Percentiles rank a stretch among this genome's conserved stretches.
Evolutionary conservation across 1,140 invertebrate genomes (phyloP).

Genomic region (Armadillidium nasatum): DNA sequence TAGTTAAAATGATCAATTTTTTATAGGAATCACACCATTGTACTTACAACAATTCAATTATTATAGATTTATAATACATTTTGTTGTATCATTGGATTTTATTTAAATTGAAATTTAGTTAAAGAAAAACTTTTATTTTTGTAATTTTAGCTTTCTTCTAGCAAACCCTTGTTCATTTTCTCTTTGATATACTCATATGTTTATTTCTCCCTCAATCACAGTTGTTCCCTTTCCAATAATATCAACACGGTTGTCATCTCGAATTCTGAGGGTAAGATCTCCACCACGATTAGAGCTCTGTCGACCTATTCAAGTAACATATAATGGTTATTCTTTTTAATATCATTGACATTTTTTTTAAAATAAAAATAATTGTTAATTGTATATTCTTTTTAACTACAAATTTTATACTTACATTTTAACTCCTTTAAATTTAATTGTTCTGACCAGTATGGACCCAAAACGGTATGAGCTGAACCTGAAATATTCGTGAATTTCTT

Average conservation of each 20-base stretch:
- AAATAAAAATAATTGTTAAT: too few relatives aligned
- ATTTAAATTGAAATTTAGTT: too few relatives aligned
- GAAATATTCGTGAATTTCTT: not conserved
- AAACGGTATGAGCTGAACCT: slow-evolving; percentile 55
- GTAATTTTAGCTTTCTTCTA: too few relatives aligned
- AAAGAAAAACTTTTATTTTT: too few relatives aligned
- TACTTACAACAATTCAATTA: too few relatives aligned
- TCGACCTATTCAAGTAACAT: slow-evolving; percentile 46
- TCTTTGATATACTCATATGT: not conserved
- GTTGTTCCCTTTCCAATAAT: slow-evolving; percentile 48
- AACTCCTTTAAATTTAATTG: slow-evolving; percentile 40
- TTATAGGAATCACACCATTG: too few relatives aligned
- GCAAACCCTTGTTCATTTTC: too few relatives aligned
- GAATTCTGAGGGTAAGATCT: slow-evolving; percentile 47
- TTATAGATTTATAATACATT: too few relatives aligned
- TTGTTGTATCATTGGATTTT: too few relatives aligned
- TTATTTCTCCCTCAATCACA: slow-evolving; percentile 47
- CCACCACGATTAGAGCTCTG: slow-evolving; percentile 52
- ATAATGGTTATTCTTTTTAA: too few relatives aligned
- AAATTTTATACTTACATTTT: slow-evolving; percentile 22
- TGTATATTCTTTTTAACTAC: not conserved
- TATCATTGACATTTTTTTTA: too few relatives aligned
- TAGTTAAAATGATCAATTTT: too few relatives aligned
- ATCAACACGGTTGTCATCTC: slow-evolving; percentile 48
- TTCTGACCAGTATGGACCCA: slow-evolving; percentile 53